Conservation (phyloP, 2,797 vertebrate species). For the Denticeps clupeoides region DNA sequence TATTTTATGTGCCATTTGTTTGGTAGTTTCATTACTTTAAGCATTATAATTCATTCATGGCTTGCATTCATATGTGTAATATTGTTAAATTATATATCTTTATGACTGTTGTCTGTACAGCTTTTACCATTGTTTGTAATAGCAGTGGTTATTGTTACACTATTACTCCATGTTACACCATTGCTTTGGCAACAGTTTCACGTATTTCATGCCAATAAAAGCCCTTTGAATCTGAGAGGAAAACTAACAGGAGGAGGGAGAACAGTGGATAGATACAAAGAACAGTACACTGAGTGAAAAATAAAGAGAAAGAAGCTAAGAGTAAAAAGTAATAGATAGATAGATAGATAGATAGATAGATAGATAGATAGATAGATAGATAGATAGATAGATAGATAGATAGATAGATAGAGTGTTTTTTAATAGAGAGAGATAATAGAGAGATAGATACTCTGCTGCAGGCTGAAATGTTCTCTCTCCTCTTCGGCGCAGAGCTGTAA, state of each 20-base stretch:
- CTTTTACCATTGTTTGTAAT: too few relatives aligned
- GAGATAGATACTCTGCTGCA: slow-evolving; percentile 19
- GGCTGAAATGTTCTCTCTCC: slow-evolving; percentile 28
- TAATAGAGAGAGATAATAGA: background rate
- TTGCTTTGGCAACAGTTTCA: too few relatives aligned
- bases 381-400: slow-evolving; percentile 18
- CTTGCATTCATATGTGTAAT: too few relatives aligned
- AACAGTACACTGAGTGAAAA: slow-evolving; percentile 27
- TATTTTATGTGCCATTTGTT: too few relatives aligned
- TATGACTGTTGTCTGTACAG: too few relatives aligned
- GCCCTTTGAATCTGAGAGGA: too few relatives aligned
- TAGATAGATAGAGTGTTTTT: background rate
- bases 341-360: slow-evolving; percentile 28
- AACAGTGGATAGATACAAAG: slow-evolving; percentile 12
- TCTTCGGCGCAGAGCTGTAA: slow-evolving; percentile 26
- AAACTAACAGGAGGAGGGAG: slow-evolving; percentile 5
- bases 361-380: slow-evolving; percentile 3
- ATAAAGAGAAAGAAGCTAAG: slow-evolving; percentile 14
- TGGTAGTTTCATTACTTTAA: too few relatives aligned
- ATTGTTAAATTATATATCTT: too few relatives aligned
- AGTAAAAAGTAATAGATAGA: slow-evolving; percentile 4
- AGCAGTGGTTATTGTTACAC: too few relatives aligned
- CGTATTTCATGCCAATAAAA: too few relatives aligned
- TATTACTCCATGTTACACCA: too few relatives aligned
- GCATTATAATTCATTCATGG: too few relatives aligned